Evolutionary conservation across 2,113 vertebrate genomes (phyloP).

Genomic region (Tetraodon nigroviridis): DNA sequence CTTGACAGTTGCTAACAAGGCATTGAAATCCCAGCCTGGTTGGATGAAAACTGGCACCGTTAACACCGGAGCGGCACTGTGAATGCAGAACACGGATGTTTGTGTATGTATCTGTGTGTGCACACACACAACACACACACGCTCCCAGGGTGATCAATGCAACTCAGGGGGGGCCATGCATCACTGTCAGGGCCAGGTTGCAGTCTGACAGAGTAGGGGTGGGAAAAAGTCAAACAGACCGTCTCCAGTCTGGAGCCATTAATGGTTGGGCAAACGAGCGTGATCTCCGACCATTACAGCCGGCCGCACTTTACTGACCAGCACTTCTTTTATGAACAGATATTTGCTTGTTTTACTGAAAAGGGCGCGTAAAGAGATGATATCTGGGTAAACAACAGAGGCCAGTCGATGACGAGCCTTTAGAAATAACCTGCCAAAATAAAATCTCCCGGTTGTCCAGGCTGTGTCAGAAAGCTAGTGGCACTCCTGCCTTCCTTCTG

Average conservation of each 20-base stretch:
- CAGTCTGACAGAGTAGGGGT: constrained; percentile 40
- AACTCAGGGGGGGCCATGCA: constrained; percentile 54
- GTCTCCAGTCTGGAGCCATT: constrained; percentile 46
- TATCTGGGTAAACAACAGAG: too few species aligned
- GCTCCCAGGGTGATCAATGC: constrained; percentile 58
- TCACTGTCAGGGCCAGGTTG: constrained; percentile 58
- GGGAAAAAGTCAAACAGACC: constrained; percentile 49
- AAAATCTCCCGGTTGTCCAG: too few species aligned
- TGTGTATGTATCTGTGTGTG: constrained; percentile 19
- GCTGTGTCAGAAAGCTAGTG: too few species aligned
- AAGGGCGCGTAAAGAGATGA: too few species aligned
- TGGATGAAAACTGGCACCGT: background rate
- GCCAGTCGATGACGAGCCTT: too few species aligned
- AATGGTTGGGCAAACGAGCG: constrained; percentile 54
- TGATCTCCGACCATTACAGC: constrained; percentile 52
- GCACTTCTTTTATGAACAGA: constrained; percentile 58
- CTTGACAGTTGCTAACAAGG: too few species aligned
- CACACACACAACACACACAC: background rate
- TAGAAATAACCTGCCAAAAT: too few species aligned
- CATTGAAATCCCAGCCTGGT: background rate
- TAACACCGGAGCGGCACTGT: background rate
- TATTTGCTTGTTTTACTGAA: constrained; percentile 47
- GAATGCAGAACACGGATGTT: constrained; percentile 14
- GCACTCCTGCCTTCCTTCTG: background rate
- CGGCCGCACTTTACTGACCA: constrained; percentile 48